phyloP scores from a whole-genome alignment of 2,797 vertebrate genomes.

The Buphagus erythrorhynchus region DNA sequence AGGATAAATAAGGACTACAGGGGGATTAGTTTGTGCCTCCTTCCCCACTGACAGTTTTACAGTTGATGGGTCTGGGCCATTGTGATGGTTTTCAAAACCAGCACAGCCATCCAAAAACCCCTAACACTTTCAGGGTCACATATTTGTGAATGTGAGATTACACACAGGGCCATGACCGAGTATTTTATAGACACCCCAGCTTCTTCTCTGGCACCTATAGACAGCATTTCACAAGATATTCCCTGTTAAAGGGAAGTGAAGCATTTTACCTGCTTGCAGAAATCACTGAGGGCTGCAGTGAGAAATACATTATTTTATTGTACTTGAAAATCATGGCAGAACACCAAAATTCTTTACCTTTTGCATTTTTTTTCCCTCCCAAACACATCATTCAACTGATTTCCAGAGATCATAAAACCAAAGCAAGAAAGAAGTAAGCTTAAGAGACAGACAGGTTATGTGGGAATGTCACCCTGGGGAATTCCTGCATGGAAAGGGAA shows the following conservation, averaged over 20 bases:
- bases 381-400: neutral
- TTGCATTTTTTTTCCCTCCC: neutral
- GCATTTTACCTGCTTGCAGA: slow-evolving; percentile 4
- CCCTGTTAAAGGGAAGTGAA: neutral
- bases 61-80: neutral
- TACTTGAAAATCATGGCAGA: neutral
- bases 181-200: neutral
- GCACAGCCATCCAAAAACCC: neutral
- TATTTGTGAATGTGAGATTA: neutral
- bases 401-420: slow-evolving; percentile 1
- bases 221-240: neutral
- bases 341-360: neutral
- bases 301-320: neutral
- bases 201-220: neutral
- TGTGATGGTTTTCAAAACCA: neutral
- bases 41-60: neutral
- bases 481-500: neutral
- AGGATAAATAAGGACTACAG: neutral
- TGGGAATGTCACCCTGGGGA: neutral
- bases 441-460: neutral
- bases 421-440: neutral
- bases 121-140: neutral
- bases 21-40: neutral
- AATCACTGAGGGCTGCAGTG: neutral
- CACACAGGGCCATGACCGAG: accelerated